Evolutionary conservation across 37 sponge, comb jelly and placozoan genomes (phyloP).

Genomic region (Mnemiopsis leidyi): DNA sequence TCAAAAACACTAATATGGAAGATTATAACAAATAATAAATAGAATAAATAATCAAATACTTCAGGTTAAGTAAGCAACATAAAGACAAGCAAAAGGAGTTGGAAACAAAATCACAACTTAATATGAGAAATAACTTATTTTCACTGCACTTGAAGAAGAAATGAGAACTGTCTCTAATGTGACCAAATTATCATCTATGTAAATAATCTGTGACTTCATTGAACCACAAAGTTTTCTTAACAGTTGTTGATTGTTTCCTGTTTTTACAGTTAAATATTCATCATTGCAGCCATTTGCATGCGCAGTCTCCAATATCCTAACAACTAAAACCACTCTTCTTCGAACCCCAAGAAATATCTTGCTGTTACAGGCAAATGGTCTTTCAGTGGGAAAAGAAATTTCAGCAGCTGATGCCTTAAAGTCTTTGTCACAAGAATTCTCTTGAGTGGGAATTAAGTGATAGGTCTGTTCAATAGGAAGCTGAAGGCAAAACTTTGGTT

Average conservation of each 20-base stretch:
- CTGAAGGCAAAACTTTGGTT: not conserved
- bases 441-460: not conserved
- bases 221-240: constrained; percentile 7
- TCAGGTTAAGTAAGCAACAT: no score
- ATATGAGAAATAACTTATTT: not conserved
- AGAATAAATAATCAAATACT: not conserved
- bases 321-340: not conserved
- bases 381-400: not conserved
- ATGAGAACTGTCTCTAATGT: not conserved
- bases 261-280: not conserved
- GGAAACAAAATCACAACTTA: no score
- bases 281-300: not conserved
- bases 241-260: not conserved
- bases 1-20: not conserved
- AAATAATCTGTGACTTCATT: not conserved
- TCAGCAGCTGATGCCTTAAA: not conserved
- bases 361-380: not conserved
- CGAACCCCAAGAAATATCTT: not conserved
- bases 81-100: no score
- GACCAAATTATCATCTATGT: not conserved
- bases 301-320: not conserved
- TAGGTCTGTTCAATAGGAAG: not conserved
- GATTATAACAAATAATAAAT: not conserved
- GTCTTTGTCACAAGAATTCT: not conserved
- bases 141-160: not conserved